Percentiles rank a stretch among this genome's conserved stretches.
Conservation (phyloP, 2,888 invertebrate genomes). For the Xanthorhoe designata region DNA sequence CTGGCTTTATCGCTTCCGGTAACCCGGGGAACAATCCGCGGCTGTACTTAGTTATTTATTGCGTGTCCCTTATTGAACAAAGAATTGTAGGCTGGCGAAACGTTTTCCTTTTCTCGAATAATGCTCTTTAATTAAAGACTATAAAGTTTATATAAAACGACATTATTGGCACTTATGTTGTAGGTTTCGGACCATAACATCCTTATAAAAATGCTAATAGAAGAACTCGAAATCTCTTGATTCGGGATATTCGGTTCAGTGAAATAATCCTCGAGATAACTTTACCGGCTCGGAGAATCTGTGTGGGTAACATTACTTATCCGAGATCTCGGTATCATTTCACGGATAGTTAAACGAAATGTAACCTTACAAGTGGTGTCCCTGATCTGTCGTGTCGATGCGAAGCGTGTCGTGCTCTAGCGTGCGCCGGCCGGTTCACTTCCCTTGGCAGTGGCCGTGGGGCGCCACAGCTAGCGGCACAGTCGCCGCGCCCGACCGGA, state of each 20-base stretch:
- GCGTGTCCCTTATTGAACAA: neutral
- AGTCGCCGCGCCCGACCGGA: constrained; percentile 44
- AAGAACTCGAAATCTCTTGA: neutral
- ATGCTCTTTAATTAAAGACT: neutral
- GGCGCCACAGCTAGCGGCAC: constrained; percentile 41
- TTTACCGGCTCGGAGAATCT: neutral
- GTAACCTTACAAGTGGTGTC: constrained; percentile 3
- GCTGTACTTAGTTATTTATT: neutral
- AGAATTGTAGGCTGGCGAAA: neutral
- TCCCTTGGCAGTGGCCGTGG: constrained; percentile 47
- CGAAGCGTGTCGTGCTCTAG: neutral
- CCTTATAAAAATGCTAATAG: neutral
- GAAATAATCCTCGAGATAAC: neutral
- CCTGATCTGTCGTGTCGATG: constrained; percentile 3
- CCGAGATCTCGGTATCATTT: neutral
- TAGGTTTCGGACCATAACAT: neutral
- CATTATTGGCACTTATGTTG: neutral
- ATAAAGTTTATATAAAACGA: neutral
- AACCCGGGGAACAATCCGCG: constrained; percentile 11
- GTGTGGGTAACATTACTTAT: neutral
- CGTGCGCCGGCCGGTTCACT: constrained; percentile 32
- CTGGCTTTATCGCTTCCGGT: constrained; percentile 26
- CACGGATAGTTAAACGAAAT: constrained; percentile 1
- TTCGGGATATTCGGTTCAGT: neutral
- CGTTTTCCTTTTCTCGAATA: neutral